phyloP scores from a whole-genome alignment of 2,888 invertebrate species.

The Teleogryllus oceanicus region DNA sequence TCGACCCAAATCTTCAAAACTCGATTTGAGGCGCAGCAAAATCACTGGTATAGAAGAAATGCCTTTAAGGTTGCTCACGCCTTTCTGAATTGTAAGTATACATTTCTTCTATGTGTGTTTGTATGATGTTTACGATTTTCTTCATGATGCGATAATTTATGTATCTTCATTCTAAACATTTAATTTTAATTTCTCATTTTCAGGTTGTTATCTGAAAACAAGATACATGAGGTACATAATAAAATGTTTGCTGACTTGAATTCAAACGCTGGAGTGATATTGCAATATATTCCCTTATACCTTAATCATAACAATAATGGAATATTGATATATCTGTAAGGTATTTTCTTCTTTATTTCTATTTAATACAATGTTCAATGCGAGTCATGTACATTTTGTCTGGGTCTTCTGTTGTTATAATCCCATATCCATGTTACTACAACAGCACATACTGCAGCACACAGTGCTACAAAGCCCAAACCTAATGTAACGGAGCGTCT shows the following conservation, averaged over 20 bases:
- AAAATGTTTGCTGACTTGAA: constrained; percentile 87
- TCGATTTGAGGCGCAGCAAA: constrained; percentile 87
- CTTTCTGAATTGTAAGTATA: constrained; percentile 77
- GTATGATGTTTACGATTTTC: background rate
- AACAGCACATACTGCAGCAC: no score
- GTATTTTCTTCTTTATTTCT: background rate
- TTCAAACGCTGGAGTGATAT: constrained; percentile 64
- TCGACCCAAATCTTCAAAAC: constrained; percentile 77
- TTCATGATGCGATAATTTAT: background rate
- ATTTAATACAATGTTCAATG: background rate
- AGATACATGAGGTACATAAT: constrained; percentile 80
- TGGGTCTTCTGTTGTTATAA: no score
- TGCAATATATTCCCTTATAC: background rate
- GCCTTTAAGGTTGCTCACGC: constrained; percentile 87
- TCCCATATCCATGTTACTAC: no score
- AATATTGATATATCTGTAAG: background rate
- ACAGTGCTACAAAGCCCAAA: no score
- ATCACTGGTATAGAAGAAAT: constrained; percentile 85
- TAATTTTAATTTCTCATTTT: constrained; percentile 38
- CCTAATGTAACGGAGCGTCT: no score
- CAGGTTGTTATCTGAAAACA: constrained; percentile 82
- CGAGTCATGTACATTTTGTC: no score
- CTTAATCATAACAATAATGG: no score
- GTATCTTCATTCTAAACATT: no score
- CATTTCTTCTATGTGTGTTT: constrained; percentile 25